phyloP scores from a whole-genome alignment of 1,140 invertebrate genomes.

The Mamestra configurata region DNA sequence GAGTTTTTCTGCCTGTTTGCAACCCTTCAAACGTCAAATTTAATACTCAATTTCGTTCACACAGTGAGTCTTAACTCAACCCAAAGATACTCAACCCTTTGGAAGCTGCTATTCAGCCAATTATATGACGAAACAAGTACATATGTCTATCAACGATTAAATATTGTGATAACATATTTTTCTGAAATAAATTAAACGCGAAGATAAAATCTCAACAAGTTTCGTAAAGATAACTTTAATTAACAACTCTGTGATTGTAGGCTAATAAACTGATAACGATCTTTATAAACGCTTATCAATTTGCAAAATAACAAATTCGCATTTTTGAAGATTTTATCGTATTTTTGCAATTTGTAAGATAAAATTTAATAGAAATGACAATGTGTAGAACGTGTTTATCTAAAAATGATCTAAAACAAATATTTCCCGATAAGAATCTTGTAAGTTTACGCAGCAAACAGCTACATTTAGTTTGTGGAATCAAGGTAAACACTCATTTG shows the following conservation, averaged over 20 bases:
- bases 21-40: not conserved
- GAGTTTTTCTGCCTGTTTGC: not conserved
- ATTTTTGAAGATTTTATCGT: not conserved
- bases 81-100: too few relatives aligned
- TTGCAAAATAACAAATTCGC: not conserved
- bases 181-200: not conserved
- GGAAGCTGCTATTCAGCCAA: too few relatives aligned
- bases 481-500: slow-evolving; percentile 14
- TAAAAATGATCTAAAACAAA: slow-evolving; percentile 32
- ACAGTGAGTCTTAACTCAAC: too few relatives aligned
- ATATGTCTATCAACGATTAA: too few relatives aligned
- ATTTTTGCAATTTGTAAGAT: not conserved
- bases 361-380: slow-evolving; percentile 34
- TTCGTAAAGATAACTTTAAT: slow-evolving; percentile 7
- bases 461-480: slow-evolving; percentile 9
- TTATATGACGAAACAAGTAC: not conserved
- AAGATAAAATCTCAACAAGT: slow-evolving; percentile 11
- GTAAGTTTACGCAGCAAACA: not conserved
- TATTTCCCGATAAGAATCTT: slow-evolving; percentile 34
- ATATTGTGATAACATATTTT: not conserved
- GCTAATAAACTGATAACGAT: slow-evolving; percentile 20
- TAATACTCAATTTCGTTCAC: not conserved
- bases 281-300: slow-evolving; percentile 11
- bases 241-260: not conserved
- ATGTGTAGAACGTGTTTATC: slow-evolving; percentile 48